Evolutionary conservation across 2,888 invertebrate species (phyloP).

Genomic region (Apeira syringaria): DNA sequence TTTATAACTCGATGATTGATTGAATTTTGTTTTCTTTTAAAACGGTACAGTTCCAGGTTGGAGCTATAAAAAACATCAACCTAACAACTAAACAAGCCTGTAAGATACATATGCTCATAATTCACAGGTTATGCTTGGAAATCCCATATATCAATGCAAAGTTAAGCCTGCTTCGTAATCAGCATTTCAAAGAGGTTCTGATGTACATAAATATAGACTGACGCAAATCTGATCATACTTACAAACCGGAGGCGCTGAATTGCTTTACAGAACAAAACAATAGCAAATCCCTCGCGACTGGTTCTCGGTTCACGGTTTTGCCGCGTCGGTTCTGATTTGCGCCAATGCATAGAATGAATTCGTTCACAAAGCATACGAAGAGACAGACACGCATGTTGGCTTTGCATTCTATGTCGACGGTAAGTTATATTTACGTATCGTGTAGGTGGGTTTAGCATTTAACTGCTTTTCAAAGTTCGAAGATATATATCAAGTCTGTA

Average conservation of each 20-base stretch:
- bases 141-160: conserved; percentile 39
- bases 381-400: conserved; percentile 35
- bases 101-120: conserved; percentile 25
- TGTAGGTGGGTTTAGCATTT: conserved; percentile 15
- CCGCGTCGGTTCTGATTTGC: conserved; percentile 5
- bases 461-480: not conserved
- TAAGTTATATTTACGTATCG: conserved; percentile 50
- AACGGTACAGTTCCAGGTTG: no score
- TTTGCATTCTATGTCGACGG: conserved; percentile 34
- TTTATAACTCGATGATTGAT: no score
- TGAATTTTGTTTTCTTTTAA: no score
- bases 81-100: conserved; percentile 10
- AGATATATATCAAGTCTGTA: no score
- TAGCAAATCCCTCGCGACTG: not conserved
- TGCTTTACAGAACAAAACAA: not conserved
- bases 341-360: conserved; percentile 42
- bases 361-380: conserved; percentile 49
- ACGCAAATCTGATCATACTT: conserved; percentile 8
- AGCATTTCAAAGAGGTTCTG: conserved; percentile 49
- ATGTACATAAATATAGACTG: conserved; percentile 56
- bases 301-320: not conserved
- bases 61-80: conserved; percentile 2
- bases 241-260: not conserved
- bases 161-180: conserved; percentile 37
- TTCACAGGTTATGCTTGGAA: conserved; percentile 35